Evolutionary conservation across 2,113 vertebrate genomes (phyloP), one percentile per base, ranked within the genome.

Genomic region (Typhlomys cinereus): DNA sequence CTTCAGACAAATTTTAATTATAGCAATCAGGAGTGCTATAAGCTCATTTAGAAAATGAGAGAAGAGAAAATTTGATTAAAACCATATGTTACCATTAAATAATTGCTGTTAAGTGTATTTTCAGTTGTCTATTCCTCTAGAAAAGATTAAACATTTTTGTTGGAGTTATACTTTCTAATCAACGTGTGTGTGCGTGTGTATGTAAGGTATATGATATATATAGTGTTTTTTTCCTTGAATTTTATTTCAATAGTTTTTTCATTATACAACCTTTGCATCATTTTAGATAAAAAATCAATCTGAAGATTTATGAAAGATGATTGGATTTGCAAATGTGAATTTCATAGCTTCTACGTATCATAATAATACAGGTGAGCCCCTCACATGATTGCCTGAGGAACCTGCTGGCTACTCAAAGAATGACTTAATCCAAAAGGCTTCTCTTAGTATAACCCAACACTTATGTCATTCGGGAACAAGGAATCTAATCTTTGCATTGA

Each of bases 401-500:
- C 20, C 14, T 29, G 48, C 15, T 10, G 41, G 20, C 59, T 59
- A 54, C 44, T 76, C 9, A 66, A 69, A 93, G 52, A 73, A 61
- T 12, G 70, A 57, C 91, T 70, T 62, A 62, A 87, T 36, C 14
- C 70, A 86, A 66, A 13, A 83, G 29, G 4, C 13, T 15, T 90
- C n/a, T 85, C 52, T 64, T 36, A 62, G n/a, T 57, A 71, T 23
- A 87, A 64, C 70, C 46, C 14, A 84, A n/a, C 3, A 52, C 46
- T 76, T 80, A 66, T 9, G 52, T 92, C 54, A 48, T 48, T 85
- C 62, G 66, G 34, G 27, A 93, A 87, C 67, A 66, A 66, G 36
- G 48, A n/a, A 64, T 79, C 64, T 91, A 61, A 89, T 95, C 46
- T 69, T 86, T 75, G 21, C 25, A 3, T 61, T 85, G 34, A 67